Conservation (phyloP, 30 jellyfish, hydroid and myxozoan genomes). For the Pelagia noctiluca region DNA sequence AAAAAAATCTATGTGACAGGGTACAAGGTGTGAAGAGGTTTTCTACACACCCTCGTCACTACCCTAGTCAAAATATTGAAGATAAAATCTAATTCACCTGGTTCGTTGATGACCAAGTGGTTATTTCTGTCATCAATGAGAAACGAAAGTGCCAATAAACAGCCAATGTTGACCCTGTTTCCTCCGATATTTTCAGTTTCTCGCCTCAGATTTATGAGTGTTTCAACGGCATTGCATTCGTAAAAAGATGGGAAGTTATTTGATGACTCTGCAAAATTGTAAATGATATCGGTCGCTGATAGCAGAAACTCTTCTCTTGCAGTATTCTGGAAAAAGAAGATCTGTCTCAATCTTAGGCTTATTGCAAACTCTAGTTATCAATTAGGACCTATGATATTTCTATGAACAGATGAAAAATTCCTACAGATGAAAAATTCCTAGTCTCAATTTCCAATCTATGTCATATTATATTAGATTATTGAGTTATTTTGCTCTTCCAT, state of each 20-base stretch:
- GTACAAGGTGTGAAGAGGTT: too few species aligned
- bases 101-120: constrained; percentile 63
- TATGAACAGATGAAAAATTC: too few species aligned
- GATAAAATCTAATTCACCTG: constrained; percentile 23
- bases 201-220: constrained; percentile 55
- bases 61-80: neutral
- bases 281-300: constrained; percentile 74
- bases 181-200: constrained; percentile 90
- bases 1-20: too few species aligned
- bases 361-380: too few species aligned
- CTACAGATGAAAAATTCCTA: too few species aligned
- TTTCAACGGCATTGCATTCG: constrained; percentile 74
- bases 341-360: too few species aligned
- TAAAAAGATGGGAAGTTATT: constrained; percentile 43
- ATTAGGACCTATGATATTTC: too few species aligned
- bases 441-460: too few species aligned
- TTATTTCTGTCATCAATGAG: constrained; percentile 82
- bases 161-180: constrained; percentile 76
- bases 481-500: too few species aligned
- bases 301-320: constrained; percentile 89
- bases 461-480: too few species aligned
- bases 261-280: constrained; percentile 76
- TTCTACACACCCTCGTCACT: neutral
- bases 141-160: constrained; percentile 76
- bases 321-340: constrained; percentile 53